Conservation (phyloP, 2,113 vertebrate genomes). For the Leucopsar rothschildi region DNA sequence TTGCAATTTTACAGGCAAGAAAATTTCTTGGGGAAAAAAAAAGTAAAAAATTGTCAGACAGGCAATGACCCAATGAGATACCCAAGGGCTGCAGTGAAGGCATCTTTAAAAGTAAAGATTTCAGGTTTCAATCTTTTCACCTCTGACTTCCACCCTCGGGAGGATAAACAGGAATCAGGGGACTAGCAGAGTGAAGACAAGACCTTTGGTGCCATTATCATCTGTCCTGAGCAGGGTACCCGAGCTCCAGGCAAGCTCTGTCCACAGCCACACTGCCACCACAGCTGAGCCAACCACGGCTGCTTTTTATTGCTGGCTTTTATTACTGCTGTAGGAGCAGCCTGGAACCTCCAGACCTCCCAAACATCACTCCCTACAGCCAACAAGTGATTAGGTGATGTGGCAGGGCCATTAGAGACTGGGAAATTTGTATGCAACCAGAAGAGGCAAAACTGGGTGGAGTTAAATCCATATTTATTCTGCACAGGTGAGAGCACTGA, state of each 20-base stretch:
- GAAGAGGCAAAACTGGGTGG: background rate
- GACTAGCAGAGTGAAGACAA: background rate
- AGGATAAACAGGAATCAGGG: background rate
- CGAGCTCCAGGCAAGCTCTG: background rate
- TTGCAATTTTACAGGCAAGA: background rate
- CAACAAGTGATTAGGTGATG: background rate
- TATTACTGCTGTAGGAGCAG: background rate
- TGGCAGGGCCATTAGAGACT: background rate
- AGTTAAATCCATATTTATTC: background rate
- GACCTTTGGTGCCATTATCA: background rate
- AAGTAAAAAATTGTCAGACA: background rate
- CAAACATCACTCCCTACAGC: background rate
- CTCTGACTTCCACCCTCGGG: background rate
- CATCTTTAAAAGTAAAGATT: background rate
- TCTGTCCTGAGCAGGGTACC: background rate
- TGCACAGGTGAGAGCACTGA: background rate
- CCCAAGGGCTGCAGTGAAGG: background rate
- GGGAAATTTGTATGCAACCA: background rate
- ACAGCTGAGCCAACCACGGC: fast-evolving
- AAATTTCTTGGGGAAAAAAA: background rate
- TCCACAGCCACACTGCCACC: background rate
- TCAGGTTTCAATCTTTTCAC: background rate
- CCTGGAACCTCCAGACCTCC: background rate
- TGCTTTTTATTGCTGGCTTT: background rate
- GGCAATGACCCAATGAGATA: background rate